Evolutionary conservation across 2,113 vertebrate genomes (phyloP), one percentile per base, ranked within the genome.

Genomic region (Paramormyrops kingsleyae): DNA sequence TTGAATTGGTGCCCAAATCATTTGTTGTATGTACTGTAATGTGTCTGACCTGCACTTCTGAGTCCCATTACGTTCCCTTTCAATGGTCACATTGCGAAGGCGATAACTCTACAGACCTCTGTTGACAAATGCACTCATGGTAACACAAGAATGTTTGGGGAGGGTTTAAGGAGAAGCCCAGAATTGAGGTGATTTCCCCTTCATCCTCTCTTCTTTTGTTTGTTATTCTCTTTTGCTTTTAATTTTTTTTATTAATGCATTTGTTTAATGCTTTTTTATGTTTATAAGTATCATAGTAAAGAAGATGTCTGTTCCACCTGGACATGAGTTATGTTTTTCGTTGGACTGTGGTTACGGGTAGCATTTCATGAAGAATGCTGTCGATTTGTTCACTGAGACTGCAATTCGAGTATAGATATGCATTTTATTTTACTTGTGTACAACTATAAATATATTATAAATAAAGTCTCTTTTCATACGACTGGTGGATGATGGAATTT

Each of bases 351-450:
- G 96, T 95, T 96, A 96, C 93, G 91, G 97, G 95, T 95, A 94
- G 96, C 95, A 96, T 98, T 97, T 96, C 95, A 96, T 95, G 95
- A 97, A 97, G 93, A 97, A 98, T 97, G 97, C 97, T 94, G 89
- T 96, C 94, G 92, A 91, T 92, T 95, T 95, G 95, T 96, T 96
- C 93, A 95, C 95, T 93, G 94, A 94, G 95, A 97, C 93, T 96
- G 96, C 96, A 95, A 97, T 96, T 97, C 96, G 96, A 96, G 92
- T 95, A 98, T 97, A 98, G 97, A 99, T 97, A 98, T 97, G 97
- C 97, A 98, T 99, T 99, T 98, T 98, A 99, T 99, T 99, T 99
- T 99, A 97, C 97, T 98, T 98, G 97, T 99, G 97, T 98, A 98
- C 97, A 97, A 98, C 97, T 97, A 98, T 96, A 94, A 96, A 96